phyloP scores from a whole-genome alignment of 1,140 invertebrate genomes.

The Pseudomyrmex concolor region DNA sequence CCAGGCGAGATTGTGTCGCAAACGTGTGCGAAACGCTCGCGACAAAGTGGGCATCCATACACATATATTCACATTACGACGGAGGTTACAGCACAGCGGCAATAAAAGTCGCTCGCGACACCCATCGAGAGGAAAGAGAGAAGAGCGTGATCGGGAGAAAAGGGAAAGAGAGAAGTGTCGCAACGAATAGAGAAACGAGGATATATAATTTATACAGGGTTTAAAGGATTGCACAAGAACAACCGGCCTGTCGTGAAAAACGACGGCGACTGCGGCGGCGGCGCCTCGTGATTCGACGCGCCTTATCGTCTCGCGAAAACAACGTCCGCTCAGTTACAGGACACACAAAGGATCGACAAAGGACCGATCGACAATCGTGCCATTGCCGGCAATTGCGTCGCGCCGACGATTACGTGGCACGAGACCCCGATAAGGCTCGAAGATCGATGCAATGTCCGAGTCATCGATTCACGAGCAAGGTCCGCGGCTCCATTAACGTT shows the following conservation, averaged over 20 bases:
- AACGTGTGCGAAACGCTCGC: slow-evolving; percentile 53
- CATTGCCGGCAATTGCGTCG: slow-evolving; percentile 66
- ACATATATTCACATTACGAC: slow-evolving; percentile 6
- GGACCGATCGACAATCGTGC: slow-evolving; percentile 68
- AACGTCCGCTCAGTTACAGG: slow-evolving; percentile 68
- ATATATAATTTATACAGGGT: slow-evolving; percentile 77
- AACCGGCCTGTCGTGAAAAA: slow-evolving; percentile 62
- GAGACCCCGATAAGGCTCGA: slow-evolving; percentile 44
- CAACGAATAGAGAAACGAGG: slow-evolving; percentile 44
- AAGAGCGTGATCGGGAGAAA: neutral
- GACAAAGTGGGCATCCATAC: slow-evolving; percentile 55
- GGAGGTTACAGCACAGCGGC: slow-evolving; percentile 56
- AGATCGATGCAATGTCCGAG: slow-evolving; percentile 45
- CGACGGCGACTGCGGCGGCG: slow-evolving; percentile 15
- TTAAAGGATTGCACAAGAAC: slow-evolving; percentile 78
- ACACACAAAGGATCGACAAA: slow-evolving; percentile 76
- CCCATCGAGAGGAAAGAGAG: slow-evolving; percentile 38
- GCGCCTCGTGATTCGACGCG: slow-evolving; percentile 77
- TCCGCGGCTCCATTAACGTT: no score
- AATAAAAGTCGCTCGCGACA: slow-evolving; percentile 70
- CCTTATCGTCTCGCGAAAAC: slow-evolving; percentile 76
- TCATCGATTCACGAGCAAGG: neutral
- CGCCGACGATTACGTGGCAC: slow-evolving; percentile 33
- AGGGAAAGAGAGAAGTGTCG: slow-evolving; percentile 50
- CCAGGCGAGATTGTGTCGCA: slow-evolving; percentile 54